Base-by-base conservation (phyloP, 37 sponge, comb jelly and placozoan species). In the Crambe crambe region DNA sequence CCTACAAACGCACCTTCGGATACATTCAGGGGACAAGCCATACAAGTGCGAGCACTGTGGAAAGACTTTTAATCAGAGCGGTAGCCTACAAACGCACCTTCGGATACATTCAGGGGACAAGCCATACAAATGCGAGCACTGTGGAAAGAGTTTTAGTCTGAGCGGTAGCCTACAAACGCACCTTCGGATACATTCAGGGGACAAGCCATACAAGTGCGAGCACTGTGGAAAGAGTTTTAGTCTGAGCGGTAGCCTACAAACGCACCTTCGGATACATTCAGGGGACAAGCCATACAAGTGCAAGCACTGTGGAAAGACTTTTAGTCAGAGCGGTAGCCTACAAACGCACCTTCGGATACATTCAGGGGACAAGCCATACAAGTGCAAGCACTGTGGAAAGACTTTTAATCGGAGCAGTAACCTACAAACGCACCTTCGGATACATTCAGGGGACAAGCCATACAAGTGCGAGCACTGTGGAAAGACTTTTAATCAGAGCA, bases 401-500 rank as follows among this genome's bases (percentile, higher is more conserved):
- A 56, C 67, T n/a, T 92, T 88, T 66, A 81, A 20, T 59, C 67
- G 20, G 26, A 47, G 26, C 30, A 74, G 80, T 47, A 37, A 0
- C 64, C 71, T 91, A 78, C 75, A 79, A 39, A 58, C 43, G 74
- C 87, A 91, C 65, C n/a, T 82, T 64, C 60, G 71, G 35, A 82
- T 47, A 58, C 92, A 91, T 59, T 88, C 93, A 80, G 89, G 93
- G 47, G 94, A 89, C 34, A 92, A 85, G 68, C 86, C 90, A 73
- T 88, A 78, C 79, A 72, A 87, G 41, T 76, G 76, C 26, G 41
- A 76, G 39, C 42, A 76, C n/a, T 76, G 76, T 76, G 42, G 61
- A 32, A 58, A 76, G 76, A 31, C 38, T 41, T 76, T 76, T 29
- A 60, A 20, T 58, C 62, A 22, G 36, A 56, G 42, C 0, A 15